Conservation (phyloP, 2,113 vertebrate genomes). For the Sphyrna mokarran region DNA sequence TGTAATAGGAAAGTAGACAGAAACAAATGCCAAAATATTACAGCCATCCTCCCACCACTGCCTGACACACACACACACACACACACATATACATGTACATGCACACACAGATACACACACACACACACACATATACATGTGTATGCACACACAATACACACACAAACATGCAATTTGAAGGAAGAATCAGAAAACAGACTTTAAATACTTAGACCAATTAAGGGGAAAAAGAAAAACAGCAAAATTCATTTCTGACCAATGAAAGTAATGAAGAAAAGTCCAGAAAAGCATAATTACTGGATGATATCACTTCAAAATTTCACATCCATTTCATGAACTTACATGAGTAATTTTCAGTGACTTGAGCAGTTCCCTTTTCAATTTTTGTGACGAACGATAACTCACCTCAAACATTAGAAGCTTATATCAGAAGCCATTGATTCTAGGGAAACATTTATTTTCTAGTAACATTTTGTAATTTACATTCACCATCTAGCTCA, state of each 20-base stretch:
- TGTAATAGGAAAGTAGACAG: background rate
- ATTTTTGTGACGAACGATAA: background rate
- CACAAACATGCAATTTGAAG: background rate
- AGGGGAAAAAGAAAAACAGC: background rate
- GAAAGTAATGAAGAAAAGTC: background rate
- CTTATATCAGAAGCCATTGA: background rate
- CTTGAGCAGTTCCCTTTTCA: background rate
- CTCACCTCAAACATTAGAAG: background rate
- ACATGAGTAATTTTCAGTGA: background rate
- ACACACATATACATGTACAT: background rate
- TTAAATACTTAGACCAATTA: background rate
- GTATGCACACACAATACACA: no score
- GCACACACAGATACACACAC: no score
- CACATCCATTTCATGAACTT: background rate
- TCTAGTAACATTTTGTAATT: background rate
- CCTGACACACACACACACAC: background rate
- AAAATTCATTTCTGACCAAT: background rate
- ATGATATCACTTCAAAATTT: background rate
- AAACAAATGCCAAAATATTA: background rate
- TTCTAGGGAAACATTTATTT: background rate
- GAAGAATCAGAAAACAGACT: background rate
- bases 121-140: background rate
- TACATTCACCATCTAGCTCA: background rate
- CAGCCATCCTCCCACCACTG: constrained; percentile 43
- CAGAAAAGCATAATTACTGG: background rate